Conservation (phyloP, 2,888 invertebrate genomes). For the Euclidia mi region DNA sequence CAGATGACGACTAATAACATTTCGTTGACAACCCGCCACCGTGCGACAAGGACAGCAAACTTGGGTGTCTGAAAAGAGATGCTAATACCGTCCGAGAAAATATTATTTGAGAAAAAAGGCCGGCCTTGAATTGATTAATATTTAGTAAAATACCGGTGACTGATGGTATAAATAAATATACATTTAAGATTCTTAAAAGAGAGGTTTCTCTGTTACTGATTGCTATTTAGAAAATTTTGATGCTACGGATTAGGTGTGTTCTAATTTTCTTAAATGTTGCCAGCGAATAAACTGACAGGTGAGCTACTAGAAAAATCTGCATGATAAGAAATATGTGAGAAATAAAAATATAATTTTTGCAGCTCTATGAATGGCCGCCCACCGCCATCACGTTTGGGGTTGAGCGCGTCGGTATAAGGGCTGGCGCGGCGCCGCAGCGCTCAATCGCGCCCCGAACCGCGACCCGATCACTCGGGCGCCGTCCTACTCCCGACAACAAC, state of each 20-base stretch:
- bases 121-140: too few species aligned
- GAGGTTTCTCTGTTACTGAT: too few species aligned
- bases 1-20: conserved; percentile 81
- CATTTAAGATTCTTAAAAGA: too few species aligned
- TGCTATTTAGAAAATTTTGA: too few species aligned
- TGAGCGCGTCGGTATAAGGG: conserved; percentile 79
- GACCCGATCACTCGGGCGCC: conserved; percentile 80
- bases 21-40: conserved; percentile 79
- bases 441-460: conserved; percentile 80
- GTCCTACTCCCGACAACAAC: conserved; percentile 65
- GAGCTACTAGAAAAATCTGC: too few species aligned
- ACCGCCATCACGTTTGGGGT: conserved; percentile 69
- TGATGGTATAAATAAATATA: too few species aligned
- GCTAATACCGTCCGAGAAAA: conserved; percentile 46
- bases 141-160: too few species aligned
- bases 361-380: conserved; percentile 74
- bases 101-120: too few species aligned
- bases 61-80: conserved; percentile 53
- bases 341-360: conserved; percentile 20
- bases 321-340: too few species aligned
- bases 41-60: conserved; percentile 70
- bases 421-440: conserved; percentile 61
- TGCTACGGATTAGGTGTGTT: too few species aligned
- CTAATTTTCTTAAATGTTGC: too few species aligned
- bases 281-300: too few species aligned